phyloP scores from a whole-genome alignment of 2,113 vertebrate genomes.

The Haemorhous mexicanus region DNA sequence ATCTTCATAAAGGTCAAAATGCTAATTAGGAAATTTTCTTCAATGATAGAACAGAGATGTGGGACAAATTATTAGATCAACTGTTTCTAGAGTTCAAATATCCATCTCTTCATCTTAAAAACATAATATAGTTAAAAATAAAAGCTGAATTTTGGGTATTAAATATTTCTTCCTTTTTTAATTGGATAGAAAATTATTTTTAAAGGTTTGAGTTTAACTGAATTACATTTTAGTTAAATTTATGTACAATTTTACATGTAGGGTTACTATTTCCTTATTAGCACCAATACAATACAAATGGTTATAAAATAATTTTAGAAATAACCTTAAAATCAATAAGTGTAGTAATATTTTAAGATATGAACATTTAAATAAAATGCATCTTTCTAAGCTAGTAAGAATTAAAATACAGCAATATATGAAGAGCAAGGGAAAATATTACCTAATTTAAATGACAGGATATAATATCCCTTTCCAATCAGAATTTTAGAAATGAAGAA shows the following conservation, averaged over 20 bases:
- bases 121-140: neutral
- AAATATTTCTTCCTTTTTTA: neutral
- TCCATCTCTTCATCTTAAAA: slow-evolving; percentile 13
- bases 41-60: slow-evolving; percentile 49
- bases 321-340: neutral
- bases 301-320: neutral
- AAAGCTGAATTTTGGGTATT: neutral
- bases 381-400: neutral
- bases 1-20: slow-evolving; percentile 69
- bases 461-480: neutral
- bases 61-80: slow-evolving; percentile 48
- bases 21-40: slow-evolving; percentile 65
- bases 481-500: neutral
- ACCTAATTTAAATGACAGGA: neutral
- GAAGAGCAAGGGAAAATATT: neutral
- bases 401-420: neutral
- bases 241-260: neutral
- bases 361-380: neutral
- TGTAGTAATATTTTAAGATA: neutral
- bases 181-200: neutral
- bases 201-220: neutral
- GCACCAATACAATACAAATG: neutral
- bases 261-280: neutral
- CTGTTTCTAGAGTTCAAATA: slow-evolving; percentile 30
- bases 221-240: neutral